Conservation (phyloP, 2,797 vertebrate genomes). For the Falco columbarius region DNA sequence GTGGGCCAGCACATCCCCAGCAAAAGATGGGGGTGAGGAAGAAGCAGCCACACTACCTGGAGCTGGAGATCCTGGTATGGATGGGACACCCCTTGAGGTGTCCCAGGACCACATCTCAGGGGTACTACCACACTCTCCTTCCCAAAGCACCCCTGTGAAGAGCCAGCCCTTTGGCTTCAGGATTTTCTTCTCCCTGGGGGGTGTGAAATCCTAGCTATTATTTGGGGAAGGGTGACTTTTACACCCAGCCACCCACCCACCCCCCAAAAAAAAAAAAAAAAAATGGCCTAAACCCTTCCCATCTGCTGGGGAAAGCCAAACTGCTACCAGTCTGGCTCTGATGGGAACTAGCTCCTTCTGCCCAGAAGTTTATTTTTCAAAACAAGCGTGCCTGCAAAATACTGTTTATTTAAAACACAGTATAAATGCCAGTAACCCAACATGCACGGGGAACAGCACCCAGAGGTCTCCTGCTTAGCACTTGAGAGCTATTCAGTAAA, state of each 20-base stretch:
- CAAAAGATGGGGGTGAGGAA: background rate
- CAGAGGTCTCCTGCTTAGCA: background rate
- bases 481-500: slow-evolving; percentile 58
- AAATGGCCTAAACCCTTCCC: background rate
- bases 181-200: background rate
- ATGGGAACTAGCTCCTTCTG: background rate
- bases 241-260: background rate
- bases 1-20: background rate
- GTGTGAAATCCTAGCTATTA: background rate
- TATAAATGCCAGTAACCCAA: slow-evolving; percentile 19
- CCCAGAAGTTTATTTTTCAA: slow-evolving; percentile 59
- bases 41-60: background rate
- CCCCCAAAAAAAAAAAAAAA: too few relatives aligned
- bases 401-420: slow-evolving; percentile 50
- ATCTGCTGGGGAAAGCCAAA: background rate
- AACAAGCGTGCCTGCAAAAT: slow-evolving; percentile 30
- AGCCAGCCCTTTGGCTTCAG: background rate
- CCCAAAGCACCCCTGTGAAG: background rate
- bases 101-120: background rate
- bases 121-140: rapidly evolving
- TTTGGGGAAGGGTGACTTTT: background rate
- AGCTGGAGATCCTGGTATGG: background rate
- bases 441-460: background rate
- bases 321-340: background rate
- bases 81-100: background rate